Evolutionary conservation across 2,797 vertebrate species (phyloP), one percentile per base, ranked within the genome.

Genomic region (Brachymystax lenok): DNA sequence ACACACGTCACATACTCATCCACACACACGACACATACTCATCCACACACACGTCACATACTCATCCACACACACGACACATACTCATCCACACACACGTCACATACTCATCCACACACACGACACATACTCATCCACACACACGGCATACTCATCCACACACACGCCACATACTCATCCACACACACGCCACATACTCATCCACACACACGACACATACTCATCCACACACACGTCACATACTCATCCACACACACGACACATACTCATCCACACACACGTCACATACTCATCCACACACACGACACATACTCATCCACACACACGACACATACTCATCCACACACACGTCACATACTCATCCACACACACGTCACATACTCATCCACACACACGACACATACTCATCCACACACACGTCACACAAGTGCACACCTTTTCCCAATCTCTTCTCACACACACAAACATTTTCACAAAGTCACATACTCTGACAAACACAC

Each of bases 331-430:
- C 24, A 24, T 24, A 24, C 24, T 24, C 24, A 24, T 63, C 21
- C 71, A 73, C 78, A 54, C 67, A 28, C 3, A 35, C 33, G 33
- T 63, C 21, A 64, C 63, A 27, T 24, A 64, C 63, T 24, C 21
- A 27, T 10, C 6, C 52, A 71, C 4, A 69, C 71, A 73, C 78
- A 30, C 67, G 3, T 66, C 64, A 67, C 70, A 75, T 63, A 28
- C 1, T 13, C 51, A 40, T 67, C 54, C 74, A 21, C 59, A n/a
- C 54, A 69, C 76, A 21, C 61, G n/a, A 66, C 76, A 61, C 5
- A 59, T 61, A 69, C 54, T n/a, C 21, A 59, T 61, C 46, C 61
- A 13, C 12, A n/a, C n/a, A n/a, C n/a, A n/a, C n/a, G n/a, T n/a
- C n/a, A n/a, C n/a, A n/a, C n/a, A n/a, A n/a, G n/a, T n/a, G n/a